These are phyloP conservation scores for Ageneiosus marmoratus DNA, from an alignment of 2,113 vertebrate genomes.

Conservation along the genomic window DNA sequence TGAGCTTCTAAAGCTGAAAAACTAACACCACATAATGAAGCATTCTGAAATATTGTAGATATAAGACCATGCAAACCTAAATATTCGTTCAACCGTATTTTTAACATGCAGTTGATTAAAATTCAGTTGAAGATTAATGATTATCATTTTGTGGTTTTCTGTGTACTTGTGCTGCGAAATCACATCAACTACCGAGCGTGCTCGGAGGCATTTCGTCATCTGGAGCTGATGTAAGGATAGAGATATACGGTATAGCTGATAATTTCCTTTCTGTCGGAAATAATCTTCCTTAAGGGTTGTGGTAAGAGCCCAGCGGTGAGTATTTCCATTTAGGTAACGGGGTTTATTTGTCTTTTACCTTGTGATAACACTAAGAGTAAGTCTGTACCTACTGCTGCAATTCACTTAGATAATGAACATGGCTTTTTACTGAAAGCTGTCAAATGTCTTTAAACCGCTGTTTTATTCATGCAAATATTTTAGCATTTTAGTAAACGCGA, in stretches of 20 bases:
- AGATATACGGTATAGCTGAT: conserved; percentile 10
- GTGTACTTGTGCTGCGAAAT: conserved; percentile 1
- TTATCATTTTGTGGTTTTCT: neutral
- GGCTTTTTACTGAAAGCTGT: neutral
- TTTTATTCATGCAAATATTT: neutral
- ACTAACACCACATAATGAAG: neutral
- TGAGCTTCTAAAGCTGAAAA: no score
- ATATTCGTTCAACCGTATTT: neutral
- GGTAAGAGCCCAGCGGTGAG: neutral
- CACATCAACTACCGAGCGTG: neutral
- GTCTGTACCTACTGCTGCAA: conserved; percentile 23
- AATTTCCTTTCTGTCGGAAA: conserved; percentile 12
- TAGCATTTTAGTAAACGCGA: neutral
- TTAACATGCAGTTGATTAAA: conserved; percentile 11
- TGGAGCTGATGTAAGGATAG: conserved; percentile 13
- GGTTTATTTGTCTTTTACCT: conserved; percentile 8
- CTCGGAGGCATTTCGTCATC: neutral
- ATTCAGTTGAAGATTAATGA: conserved; percentile 1
- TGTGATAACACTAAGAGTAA: neutral
- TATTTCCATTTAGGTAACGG: neutral
- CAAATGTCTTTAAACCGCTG: neutral
- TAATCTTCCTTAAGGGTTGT: conserved; percentile 9
- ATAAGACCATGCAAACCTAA: neutral
- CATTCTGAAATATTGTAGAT: neutral
- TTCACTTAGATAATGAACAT: conserved; percentile 10